These are phyloP conservation scores for Malurus elegans DNA, from an alignment of 2,113 vertebrate genomes.

Conservation along the genomic window DNA sequence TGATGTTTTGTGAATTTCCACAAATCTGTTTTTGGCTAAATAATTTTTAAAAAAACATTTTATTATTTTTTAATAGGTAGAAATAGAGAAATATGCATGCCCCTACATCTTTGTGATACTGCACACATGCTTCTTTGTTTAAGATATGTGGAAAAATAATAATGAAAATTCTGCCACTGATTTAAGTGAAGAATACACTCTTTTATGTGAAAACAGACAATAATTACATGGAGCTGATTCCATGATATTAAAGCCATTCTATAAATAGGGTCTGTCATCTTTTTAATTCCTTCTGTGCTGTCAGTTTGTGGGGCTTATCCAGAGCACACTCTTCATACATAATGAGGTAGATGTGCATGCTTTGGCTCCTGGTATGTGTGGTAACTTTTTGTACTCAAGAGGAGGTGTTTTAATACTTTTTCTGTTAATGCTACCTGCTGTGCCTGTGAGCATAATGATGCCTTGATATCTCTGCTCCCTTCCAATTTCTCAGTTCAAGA, in stretches of 20 bases:
- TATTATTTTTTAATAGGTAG: neutral
- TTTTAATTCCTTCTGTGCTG: neutral
- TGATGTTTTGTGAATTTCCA: neutral
- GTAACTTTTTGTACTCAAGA: neutral
- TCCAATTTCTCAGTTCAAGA: neutral
- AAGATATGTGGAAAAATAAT: neutral
- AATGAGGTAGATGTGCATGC: neutral
- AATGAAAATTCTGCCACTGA: neutral
- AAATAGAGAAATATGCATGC: neutral
- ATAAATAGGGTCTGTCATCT: neutral
- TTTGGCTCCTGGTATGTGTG: neutral
- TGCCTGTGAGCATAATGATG: neutral
- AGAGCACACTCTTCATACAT: neutral
- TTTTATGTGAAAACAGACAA: neutral
- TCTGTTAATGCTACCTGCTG: neutral
- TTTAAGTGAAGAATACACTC: neutral
- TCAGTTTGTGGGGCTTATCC: neutral
- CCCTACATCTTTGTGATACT: neutral
- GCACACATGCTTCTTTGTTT: neutral
- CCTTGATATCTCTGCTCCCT: neutral
- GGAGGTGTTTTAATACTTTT: neutral
- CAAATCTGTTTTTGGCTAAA: neutral
- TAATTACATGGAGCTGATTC: neutral
- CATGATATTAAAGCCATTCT: neutral
- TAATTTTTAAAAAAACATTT: neutral